Base-by-base conservation (phyloP, 2,113 vertebrate genomes). In the Lampris megalopsis region DNA sequence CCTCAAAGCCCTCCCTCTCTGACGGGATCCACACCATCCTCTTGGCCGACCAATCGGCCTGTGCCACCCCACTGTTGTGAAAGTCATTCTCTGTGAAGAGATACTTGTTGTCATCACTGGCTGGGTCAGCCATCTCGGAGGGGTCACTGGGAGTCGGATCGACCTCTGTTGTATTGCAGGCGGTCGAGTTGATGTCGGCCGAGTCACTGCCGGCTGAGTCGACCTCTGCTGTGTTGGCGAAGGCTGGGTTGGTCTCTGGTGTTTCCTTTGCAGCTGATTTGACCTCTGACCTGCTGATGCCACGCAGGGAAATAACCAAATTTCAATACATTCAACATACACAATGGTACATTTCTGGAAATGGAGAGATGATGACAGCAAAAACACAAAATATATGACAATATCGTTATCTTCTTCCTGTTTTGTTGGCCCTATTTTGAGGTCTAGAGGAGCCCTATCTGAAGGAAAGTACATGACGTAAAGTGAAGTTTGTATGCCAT, bases 11-110 rank as follows among this genome's bases (percentile, higher is more conserved):
- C 68, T 98, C 95, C 90, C 94, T 96, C 90, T 98, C 97, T 0
- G 98, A 98, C 0, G 97, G 96, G 73, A 99, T 87, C 98, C 98
- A 99, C 43, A 99, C 97, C 92, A 98, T 93, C 91, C 75, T 98
- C 90, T 96, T 98, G 35, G 97, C 97, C 0, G 95, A 90, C 97
- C 97, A 99, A 85, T 99, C 98, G 0, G 98, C 97, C 75, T 99
- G 97, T 8, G 95, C 95, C 80, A 97, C 80, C 0, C 97, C 95
- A 64, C 93, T 97, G 91, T 95, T 96, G 35, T 92, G 88, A 69
- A 96, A 94, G 80, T 97, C 96, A 65, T 97, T 97, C 83, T 97
- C 96, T 90, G 96, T 88, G 81, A 93, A 98, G 62, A 99, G 97
- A 94, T 94, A 99, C 86, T 98, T 97, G 91, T 95, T 95, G 47